Conservation (phyloP, 2,888 invertebrate genomes). For the Acanthacorydalis orientalis region DNA sequence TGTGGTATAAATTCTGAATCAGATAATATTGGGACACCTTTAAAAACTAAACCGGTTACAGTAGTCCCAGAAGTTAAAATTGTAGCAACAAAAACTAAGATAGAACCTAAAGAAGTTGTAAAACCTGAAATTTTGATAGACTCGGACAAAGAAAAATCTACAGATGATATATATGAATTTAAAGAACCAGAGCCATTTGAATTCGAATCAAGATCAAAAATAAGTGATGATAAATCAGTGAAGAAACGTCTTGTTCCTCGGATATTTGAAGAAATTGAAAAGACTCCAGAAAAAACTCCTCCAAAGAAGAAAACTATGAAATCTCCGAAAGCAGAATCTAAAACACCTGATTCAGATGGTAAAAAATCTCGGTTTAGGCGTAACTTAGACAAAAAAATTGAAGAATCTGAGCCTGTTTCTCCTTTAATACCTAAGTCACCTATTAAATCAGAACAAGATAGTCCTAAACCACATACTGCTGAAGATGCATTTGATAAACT, state of each 20-base stretch:
- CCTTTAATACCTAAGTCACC: slow-evolving; percentile 4
- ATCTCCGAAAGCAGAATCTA: slow-evolving; percentile 13
- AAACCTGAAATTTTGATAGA: neutral
- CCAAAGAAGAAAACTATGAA: slow-evolving; percentile 16
- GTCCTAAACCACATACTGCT: slow-evolving; percentile 4
- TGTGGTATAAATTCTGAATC: slow-evolving; percentile 9
- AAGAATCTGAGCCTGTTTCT: slow-evolving; percentile 7
- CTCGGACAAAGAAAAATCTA: slow-evolving; percentile 17
- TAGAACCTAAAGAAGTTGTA: slow-evolving; percentile 5
- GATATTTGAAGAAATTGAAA: slow-evolving; percentile 20
- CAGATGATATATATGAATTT: slow-evolving; percentile 66
- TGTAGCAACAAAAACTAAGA: slow-evolving; percentile 2
- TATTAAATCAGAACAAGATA: slow-evolving; percentile 6
- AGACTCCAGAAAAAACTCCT: slow-evolving; percentile 17
- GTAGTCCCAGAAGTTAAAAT: slow-evolving; percentile 10
- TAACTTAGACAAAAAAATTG: slow-evolving; percentile 11
- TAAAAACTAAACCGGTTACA: slow-evolving; percentile 16
- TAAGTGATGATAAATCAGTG: slow-evolving; percentile 21
- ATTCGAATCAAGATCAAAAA: slow-evolving; percentile 44
- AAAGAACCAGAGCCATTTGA: slow-evolving; percentile 82
- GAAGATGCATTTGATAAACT: slow-evolving; percentile 34
- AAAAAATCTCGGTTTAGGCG: slow-evolving; percentile 14
- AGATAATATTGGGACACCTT: slow-evolving; percentile 18
- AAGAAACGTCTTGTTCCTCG: slow-evolving; percentile 22
- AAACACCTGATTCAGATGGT: slow-evolving; percentile 11